Evolutionary conservation across 1,140 invertebrate genomes (phyloP), one percentile per base, ranked within the genome.

Genomic region (Panagrolaimus sp.): DNA sequence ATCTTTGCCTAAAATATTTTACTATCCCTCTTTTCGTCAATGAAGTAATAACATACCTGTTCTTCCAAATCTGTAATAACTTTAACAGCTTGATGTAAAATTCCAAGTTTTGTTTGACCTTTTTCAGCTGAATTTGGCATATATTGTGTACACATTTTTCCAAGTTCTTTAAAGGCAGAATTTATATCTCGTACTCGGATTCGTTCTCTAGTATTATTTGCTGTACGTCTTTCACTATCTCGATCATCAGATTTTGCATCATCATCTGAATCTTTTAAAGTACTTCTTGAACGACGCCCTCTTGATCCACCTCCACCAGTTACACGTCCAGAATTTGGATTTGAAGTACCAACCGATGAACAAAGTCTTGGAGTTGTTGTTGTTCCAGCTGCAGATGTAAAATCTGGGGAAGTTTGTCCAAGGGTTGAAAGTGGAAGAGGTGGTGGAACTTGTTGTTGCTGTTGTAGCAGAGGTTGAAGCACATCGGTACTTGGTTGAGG

Each of bases 171-270:
- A 82, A 88, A 88, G 46, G 88, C 88, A 79, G 87, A 87, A 78
- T 88, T 88, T 65, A 88, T 88, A 78, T 88, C 88, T 63, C 87
- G 82, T 8, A 88, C 88, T 67, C 88, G 84, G 46, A 88, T 85
- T 75, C 92, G 91, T 89, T 98, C 95, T 81, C 94, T 87, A 79
- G 95, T 93, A 88, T 98, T 98, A 88, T 98, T 98, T 76, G 94
- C 93, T 86, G 95, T 92, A 75, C 94, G 88, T 78, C 94, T 88
- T 86, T 97, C 92, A 87, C 91, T 91, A 87, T 98, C 94, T 79
- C 92, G 88, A 84, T 93, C 90, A 44, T 76, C 74, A 7, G 74
- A 74, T 16, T 51, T 20, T 8, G 20, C 45, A 14, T 75, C 73
- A 61, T 78, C 74, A 14, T 74, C 72, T 9, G 63, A 70, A 48